Evolutionary conservation across 2,797 vertebrate genomes (phyloP), one percentile per base, ranked within the genome.

Genomic region (Heliangelus exortis): DNA sequence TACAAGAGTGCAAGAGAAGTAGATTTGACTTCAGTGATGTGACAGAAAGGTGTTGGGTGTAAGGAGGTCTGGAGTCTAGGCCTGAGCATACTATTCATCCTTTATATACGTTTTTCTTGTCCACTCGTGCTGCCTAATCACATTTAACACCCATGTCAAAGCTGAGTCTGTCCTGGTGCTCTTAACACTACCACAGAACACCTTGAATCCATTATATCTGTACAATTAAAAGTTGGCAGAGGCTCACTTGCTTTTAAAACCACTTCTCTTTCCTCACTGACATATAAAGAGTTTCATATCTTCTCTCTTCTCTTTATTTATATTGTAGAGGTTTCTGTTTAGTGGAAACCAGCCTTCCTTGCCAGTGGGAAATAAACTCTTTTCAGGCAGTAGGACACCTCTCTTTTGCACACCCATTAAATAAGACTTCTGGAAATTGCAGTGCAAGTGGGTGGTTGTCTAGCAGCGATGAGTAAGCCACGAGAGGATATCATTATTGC

Each of bases 401-500:
- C 59, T 77, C 43, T 59, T 8, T 43, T 63, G 59, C 77, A 79
- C 26, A 4, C 10, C 75, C 71, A 16, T 41, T 14, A 36, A 86
- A 9, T 17, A 57, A 76, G 57, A 73, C 26, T 67, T 91, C 84
- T 26, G 41, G n/a, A 59, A 73, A 61, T 14, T 54, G 67, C 79
- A 80, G 2, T 9, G 72, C 57, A 62, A 41, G 80, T 81, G 91
- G 80, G 85, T 53, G 94, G 93, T 76, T 95, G 79, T 75, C 58
- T 79, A 26, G 26, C 65, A 85, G 84, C 91, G 80, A 66, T 84
- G 90, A 92, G 47, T 51, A 87, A 95, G 92, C 72, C 76, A 21
- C 57, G n/a, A 22, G 93, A 87, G 89, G 93, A 92, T 93, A 57
- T 93, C 68, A 22, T 63, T 54, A 22, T 12, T 86, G 86, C 91